phyloP scores from a whole-genome alignment of 2,888 invertebrate species.

The Drosophila aldrichi region DNA sequence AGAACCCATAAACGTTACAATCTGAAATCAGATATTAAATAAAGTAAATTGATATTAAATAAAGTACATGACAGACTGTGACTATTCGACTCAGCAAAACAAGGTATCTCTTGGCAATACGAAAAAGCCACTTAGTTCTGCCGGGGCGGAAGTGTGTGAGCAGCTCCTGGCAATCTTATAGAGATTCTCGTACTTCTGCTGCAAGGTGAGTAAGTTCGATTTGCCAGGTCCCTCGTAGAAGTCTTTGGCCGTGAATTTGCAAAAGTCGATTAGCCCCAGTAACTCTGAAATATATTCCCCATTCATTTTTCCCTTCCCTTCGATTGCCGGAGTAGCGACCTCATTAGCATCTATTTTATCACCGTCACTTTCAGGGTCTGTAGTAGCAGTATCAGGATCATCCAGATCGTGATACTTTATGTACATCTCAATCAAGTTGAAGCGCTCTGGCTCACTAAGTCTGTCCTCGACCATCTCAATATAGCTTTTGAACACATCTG shows the following conservation, averaged over 20 bases:
- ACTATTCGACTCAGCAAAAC: too few relatives aligned
- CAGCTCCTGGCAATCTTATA: conserved; percentile 34
- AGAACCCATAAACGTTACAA: too few relatives aligned
- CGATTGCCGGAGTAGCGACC: not conserved
- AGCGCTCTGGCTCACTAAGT: conserved; percentile 6
- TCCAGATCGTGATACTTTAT: conserved; percentile 1
- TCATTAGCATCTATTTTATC: not conserved
- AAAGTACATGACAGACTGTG: too few relatives aligned
- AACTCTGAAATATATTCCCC: not conserved
- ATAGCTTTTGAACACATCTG: conserved; percentile 5
- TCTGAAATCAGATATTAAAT: too few relatives aligned
- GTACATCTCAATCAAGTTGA: conserved; percentile 14
- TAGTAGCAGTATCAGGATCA: not conserved
- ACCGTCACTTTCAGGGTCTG: not conserved
- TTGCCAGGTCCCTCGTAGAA: conserved; percentile 48
- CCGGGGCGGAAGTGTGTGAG: too few relatives aligned
- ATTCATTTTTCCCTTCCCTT: not conserved
- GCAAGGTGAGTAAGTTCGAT: conserved; percentile 19
- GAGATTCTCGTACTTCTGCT: conserved; percentile 41
- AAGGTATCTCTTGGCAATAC: too few relatives aligned
- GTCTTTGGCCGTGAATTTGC: conserved; percentile 33
- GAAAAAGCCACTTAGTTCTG: too few relatives aligned
- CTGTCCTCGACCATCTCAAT: not conserved
- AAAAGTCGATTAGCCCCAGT: conserved; percentile 17
- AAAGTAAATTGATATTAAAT: too few relatives aligned